phyloP scores from a whole-genome alignment of 2,888 invertebrate species.

The Orthosia incerta region DNA sequence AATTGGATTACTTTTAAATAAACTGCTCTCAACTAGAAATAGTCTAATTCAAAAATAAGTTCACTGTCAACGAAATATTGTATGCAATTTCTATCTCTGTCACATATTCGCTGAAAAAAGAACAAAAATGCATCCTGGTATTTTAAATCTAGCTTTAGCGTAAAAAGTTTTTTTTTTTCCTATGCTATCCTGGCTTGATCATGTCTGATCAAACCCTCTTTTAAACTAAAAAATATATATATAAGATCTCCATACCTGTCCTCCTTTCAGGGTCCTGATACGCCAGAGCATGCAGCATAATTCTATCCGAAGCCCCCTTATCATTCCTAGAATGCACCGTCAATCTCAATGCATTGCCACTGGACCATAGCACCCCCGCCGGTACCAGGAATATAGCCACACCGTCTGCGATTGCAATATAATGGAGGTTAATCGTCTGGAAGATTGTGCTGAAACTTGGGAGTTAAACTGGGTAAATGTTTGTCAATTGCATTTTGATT shows the following conservation, averaged over 20 bases:
- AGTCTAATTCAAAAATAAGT: too few species aligned
- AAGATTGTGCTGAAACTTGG: constrained; percentile 40
- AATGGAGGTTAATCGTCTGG: constrained; percentile 45
- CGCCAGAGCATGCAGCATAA: constrained; percentile 95
- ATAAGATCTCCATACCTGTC: constrained; percentile 91
- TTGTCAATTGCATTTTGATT: constrained; percentile 21
- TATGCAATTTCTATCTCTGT: too few species aligned
- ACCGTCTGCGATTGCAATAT: constrained; percentile 77
- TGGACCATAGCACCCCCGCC: constrained; percentile 92
- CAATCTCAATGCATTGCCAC: constrained; percentile 80
- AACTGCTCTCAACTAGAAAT: too few species aligned
- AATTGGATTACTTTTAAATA: background rate
- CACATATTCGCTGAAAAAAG: too few species aligned
- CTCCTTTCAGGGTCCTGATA: constrained; percentile 96
- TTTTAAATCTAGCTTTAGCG: too few species aligned
- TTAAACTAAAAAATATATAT: background rate
- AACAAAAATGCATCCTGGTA: too few species aligned
- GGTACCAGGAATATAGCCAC: constrained; percentile 90
- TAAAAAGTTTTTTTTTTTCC: too few species aligned
- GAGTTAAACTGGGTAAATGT: constrained; percentile 21
- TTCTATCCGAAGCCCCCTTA: constrained; percentile 95
- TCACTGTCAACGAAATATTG: too few species aligned
- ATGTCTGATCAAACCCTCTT: too few species aligned
- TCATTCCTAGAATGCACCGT: constrained; percentile 93
- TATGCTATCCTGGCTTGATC: too few species aligned